Evolutionary conservation across 2,797 vertebrate species (phyloP), one percentile per base, ranked within the genome.

Genomic region (Artibeus jamaicensis): DNA sequence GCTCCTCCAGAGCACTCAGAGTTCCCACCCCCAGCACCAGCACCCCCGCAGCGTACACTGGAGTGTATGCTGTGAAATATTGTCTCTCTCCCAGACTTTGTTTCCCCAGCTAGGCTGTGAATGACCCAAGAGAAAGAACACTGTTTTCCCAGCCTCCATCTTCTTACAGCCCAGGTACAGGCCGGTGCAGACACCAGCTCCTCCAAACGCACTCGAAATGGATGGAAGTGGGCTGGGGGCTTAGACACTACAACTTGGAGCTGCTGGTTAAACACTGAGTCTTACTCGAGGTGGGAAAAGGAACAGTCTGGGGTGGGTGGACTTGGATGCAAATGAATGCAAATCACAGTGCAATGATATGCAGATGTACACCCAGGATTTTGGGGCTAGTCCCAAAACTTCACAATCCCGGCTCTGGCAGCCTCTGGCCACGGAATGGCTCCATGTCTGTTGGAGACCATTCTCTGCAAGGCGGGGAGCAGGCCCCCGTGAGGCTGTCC

Each of bases 271-370:
- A 81, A 83, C 50, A 86, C 57, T 65, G 81, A 34, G 15, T 68
- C 89, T 85, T 55, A 19, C 39, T 34, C 26, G 68, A 89, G 42
- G 70, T 89, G 34, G 82, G 46, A 86, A 77, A 87, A 55, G 29
- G 81, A 88, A 67, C 32, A 7, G 67, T 34, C 3, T 39, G 37
- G 26, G 46, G 37, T 32, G 32, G 19, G 22, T 37, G 57, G 67
- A 94, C 77, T 93, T 89, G 46, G 53, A 95, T 86, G 67, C 82
- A 86, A 91, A 94, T 83, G 48, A 83, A 78, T 67, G 88, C 65
- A 95, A 91, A 95, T 93, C 79, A n/a, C 70, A 21, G 8, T n/a
- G 46, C 71, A 84, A 42, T 68, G 46, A 34, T 55, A 29, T 57
- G 67, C 95, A 94, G 96, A 81, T 96, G 79, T 77, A 65, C 11